Percentiles rank a stretch among this genome's conserved stretches.
phyloP scores from a whole-genome alignment of 2,888 invertebrate genomes.

The Caenorhabditis uteleia region DNA sequence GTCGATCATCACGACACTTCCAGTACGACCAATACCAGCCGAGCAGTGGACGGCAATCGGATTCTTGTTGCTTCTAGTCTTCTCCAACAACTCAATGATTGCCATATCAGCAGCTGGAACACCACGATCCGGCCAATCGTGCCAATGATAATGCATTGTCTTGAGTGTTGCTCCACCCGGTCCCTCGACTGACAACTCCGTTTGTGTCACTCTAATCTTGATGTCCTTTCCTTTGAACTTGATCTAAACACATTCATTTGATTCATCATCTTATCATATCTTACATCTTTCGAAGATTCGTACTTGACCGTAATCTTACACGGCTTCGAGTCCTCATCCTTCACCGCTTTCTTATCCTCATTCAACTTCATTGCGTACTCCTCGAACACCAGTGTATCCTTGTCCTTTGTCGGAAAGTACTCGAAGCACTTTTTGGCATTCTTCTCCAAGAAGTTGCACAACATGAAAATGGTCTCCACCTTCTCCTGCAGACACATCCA shows the following conservation, averaged over 20 bases:
- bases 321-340: no score
- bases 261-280: no score
- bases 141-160: conserved; percentile 46
- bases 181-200: conserved; percentile 23
- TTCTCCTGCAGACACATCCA: conserved; percentile 43
- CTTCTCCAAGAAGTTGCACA: conserved; percentile 46
- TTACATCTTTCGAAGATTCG: conserved; percentile 11
- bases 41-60: conserved; percentile 53
- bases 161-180: conserved; percentile 8
- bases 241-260: no score
- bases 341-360: no score
- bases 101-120: conserved; percentile 42
- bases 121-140: conserved; percentile 51
- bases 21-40: conserved; percentile 52
- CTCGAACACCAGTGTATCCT: conserved; percentile 22
- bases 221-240: conserved; percentile 15
- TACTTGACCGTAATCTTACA: conserved; percentile 26
- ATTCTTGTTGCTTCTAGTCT: conserved; percentile 22
- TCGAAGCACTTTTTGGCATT: conserved; percentile 41
- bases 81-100: conserved; percentile 31
- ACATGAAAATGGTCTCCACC: conserved; percentile 44
- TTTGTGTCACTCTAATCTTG: conserved; percentile 25
- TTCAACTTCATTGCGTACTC: no score
- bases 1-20: conserved; percentile 47
- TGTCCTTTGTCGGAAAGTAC: conserved; percentile 35